A percentile compares a stretch with the other conserved stretches of the same genome.
These are phyloP conservation scores for Portunus trituberculatus DNA, from an alignment of 1,140 invertebrate species.

Conservation along the genomic window DNA sequence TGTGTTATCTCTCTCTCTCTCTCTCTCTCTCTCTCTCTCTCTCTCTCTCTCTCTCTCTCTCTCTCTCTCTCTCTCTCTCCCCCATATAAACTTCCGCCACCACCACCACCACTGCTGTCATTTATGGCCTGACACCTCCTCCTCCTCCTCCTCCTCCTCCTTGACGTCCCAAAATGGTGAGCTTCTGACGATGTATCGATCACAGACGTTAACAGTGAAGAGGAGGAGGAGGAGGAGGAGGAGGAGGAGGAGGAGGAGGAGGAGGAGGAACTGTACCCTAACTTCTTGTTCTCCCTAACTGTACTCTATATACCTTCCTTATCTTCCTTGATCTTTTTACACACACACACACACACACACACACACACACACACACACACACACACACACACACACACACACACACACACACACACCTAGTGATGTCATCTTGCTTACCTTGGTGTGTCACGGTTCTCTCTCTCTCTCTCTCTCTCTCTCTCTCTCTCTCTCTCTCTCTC, in stretches of 20 bases:
- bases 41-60: neutral
- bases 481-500: too few species aligned
- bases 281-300: neutral
- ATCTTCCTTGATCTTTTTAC: neutral
- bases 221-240: neutral
- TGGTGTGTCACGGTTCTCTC: neutral
- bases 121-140: neutral
- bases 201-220: neutral
- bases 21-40: neutral
- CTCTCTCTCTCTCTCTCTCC: neutral
- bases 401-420: too few species aligned
- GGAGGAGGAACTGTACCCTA: too few species aligned
- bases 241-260: too few species aligned
- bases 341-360: too few species aligned
- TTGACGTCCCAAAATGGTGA: neutral
- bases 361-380: too few species aligned
- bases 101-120: neutral
- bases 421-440: neutral
- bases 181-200: neutral
- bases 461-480: too few species aligned
- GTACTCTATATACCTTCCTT: neutral
- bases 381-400: too few species aligned
- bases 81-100: neutral
- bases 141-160: neutral
- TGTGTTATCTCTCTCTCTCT: neutral